These are phyloP conservation scores for Notothenia coriiceps DNA, from an alignment of 2,113 vertebrate species.

Conservation along the genomic window DNA sequence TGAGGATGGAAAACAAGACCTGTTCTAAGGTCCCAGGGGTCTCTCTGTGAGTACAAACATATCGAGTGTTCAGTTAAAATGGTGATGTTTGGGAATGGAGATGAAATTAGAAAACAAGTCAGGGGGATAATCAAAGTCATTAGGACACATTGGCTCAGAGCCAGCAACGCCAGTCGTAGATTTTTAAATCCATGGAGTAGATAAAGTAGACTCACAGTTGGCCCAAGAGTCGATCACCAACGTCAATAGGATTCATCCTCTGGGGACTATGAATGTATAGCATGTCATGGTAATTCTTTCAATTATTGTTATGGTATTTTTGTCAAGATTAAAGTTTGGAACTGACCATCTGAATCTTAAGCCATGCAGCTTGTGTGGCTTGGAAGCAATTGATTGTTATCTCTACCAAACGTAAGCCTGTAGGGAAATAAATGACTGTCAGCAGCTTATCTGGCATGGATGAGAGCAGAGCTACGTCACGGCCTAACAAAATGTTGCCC, in stretches of 20 bases:
- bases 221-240: neutral
- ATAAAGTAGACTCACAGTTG: neutral
- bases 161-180: neutral
- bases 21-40: constrained; percentile 1
- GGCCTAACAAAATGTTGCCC: no score
- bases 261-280: no score
- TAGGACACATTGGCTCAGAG: neutral
- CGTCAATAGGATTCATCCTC: neutral
- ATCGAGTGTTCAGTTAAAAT: neutral
- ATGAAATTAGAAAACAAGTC: neutral
- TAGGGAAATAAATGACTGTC: no score
- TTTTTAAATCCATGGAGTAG: neutral
- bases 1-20: constrained; percentile 15
- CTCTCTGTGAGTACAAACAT: neutral
- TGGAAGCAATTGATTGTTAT: neutral
- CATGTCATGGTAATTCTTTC: neutral
- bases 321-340: neutral
- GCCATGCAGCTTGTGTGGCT: neutral
- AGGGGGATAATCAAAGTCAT: neutral
- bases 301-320: neutral
- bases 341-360: neutral
- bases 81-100: neutral
- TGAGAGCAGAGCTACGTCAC: no score
- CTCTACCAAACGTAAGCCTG: no score
- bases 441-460: no score